Evolutionary conservation across 2,113 vertebrate genomes (phyloP), one percentile per base, ranked within the genome.

Genomic region (Pavo muticus): DNA sequence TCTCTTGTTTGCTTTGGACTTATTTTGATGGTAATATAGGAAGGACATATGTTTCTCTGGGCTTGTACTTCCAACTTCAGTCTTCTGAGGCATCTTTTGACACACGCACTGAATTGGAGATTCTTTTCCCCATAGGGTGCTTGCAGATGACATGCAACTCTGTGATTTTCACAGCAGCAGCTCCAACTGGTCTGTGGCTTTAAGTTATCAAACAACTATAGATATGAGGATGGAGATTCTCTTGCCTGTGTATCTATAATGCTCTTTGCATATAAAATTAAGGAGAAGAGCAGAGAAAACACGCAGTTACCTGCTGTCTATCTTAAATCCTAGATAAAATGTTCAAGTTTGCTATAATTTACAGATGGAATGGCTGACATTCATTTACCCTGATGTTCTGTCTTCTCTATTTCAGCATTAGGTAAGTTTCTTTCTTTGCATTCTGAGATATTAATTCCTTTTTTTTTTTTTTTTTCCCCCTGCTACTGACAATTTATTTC

Each of bases 121-220:
- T 78, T 52, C 61, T 80, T 88, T 60, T 44, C 39, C 30, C 82
- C 29, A 52, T 52, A 65, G 76, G 91, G 79, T 81, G 44, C 83
- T 88, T 69, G 24, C 83, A 61, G 65, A 52, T 87, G 81, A 82
- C 68, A 32, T 16, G 52, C 37, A 83, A 68, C 50, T 45, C 88
- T 84, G 47, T 92, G 84, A 81, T 95, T 93, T 93, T 93, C 85
- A 69, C 10, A 9, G 76, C 52, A 90, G 91, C 69, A 90, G 20
- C 72, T 75, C 0, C 0, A 61, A 63, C 88, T 45, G 18, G 29
- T 79, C 71, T 74, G 59, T 77, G 81, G 79, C 50, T 91, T 77
- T 85, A 42, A 35, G 80, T 93, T 94, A 57, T 25, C 88, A 74
- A 96, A 61, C 23, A 77, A 57, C 67, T 78, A 12, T 17, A 74